Conservation (phyloP, 2,888 invertebrate species). For the Trichopoda pennipes region DNA sequence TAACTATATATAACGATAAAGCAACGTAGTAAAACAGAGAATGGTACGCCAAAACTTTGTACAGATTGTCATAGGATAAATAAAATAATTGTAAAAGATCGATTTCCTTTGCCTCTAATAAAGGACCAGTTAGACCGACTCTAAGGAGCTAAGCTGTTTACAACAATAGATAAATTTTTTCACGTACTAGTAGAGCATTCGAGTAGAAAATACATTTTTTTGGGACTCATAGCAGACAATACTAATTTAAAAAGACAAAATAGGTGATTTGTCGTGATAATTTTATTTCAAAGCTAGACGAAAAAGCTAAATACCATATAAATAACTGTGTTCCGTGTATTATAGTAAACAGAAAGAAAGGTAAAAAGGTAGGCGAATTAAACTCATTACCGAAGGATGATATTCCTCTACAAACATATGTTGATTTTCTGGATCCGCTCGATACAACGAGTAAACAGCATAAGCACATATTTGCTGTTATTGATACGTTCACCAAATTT, state of each 20-base stretch:
- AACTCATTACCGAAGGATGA: conserved; percentile 59
- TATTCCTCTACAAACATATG: conserved; percentile 45
- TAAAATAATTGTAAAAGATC: conserved; percentile 69
- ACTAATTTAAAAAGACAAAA: conserved; percentile 25
- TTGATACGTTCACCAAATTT: conserved; percentile 61
- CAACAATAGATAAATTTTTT: conserved; percentile 72
- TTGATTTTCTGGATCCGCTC: conserved; percentile 42
- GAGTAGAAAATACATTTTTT: conserved; percentile 66
- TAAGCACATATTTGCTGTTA: conserved; percentile 54
- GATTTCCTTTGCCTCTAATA: conserved; percentile 71
- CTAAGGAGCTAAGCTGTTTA: conserved; percentile 72
- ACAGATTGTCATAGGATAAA: conserved; percentile 70
- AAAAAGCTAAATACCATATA: conserved; percentile 55
- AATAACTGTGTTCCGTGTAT: conserved; percentile 55
- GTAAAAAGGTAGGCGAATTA: conserved; percentile 56
- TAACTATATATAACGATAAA: too few species aligned
- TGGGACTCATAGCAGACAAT: conserved; percentile 1
- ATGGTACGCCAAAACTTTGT: conserved; percentile 69
- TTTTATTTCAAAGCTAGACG: conserved; percentile 58
- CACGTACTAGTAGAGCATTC: conserved; percentile 73
- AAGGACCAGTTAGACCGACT: conserved; percentile 74
- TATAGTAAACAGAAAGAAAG: conserved; percentile 48
- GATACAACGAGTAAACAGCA: conserved; percentile 51
- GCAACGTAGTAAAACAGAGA: conserved; percentile 55
- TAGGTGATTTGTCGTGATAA: conserved; percentile 47